Percentiles rank a stretch among this genome's conserved stretches.
Evolutionary conservation across 2,888 invertebrate species (phyloP).

Genomic region (Erebia epiphron): DNA sequence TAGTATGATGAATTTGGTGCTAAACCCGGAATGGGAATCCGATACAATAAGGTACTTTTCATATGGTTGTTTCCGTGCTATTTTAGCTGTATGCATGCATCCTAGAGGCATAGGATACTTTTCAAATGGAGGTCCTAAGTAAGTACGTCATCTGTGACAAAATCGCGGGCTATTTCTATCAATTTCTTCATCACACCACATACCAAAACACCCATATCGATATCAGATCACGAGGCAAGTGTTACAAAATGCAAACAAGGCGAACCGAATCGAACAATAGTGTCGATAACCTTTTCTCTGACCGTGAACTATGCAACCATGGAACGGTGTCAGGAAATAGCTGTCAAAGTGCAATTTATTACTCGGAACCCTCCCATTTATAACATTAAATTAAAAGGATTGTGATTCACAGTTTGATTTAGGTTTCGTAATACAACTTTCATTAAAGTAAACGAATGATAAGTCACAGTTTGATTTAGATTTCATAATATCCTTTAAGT

Average conservation of each 20-base stretch:
- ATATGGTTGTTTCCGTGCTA: too few relatives aligned
- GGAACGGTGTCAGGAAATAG: constrained; percentile 35
- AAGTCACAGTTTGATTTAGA: too few relatives aligned
- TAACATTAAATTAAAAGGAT: too few relatives aligned
- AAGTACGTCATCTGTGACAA: too few relatives aligned
- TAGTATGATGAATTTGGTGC: too few relatives aligned
- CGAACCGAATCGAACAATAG: constrained; percentile 31
- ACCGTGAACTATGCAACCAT: constrained; percentile 38
- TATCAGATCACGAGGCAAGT: constrained; percentile 10
- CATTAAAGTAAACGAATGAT: too few relatives aligned
- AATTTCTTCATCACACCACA: neutral
- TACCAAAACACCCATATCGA: constrained; percentile 26
- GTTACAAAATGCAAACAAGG: constrained; percentile 20
- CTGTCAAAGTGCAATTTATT: constrained; percentile 21
- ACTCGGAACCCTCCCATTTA: neutral
- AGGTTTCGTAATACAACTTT: neutral
- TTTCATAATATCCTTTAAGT: too few relatives aligned
- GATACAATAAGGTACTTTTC: too few relatives aligned
- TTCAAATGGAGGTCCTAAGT: too few relatives aligned
- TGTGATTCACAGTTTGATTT: neutral
- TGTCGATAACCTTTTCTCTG: constrained; percentile 30
- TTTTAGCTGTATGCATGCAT: too few relatives aligned
- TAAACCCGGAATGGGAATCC: too few relatives aligned
- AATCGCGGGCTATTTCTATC: neutral
- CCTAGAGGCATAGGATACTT: too few relatives aligned